Evolutionary conservation across 2,113 vertebrate genomes (phyloP).

Genomic region (Morone chrysops): DNA sequence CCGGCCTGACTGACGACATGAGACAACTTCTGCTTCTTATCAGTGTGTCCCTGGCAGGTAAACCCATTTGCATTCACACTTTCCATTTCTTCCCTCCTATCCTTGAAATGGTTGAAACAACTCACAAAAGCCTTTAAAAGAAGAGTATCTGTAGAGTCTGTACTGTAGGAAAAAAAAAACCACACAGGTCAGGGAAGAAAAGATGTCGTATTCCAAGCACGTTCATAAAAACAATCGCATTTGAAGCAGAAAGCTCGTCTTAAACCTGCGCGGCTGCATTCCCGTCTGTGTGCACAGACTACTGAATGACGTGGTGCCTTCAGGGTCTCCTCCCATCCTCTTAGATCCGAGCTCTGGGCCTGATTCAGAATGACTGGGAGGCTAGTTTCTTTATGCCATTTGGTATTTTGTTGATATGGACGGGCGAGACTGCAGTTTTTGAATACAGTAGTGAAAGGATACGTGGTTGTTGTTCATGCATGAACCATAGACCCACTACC

Average conservation of each 20-base stretch:
- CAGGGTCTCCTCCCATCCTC: constrained; percentile 37
- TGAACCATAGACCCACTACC: not conserved
- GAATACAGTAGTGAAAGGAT: not conserved
- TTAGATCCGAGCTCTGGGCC: not conserved
- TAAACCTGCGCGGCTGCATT: constrained; percentile 72
- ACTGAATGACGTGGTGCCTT: constrained; percentile 60
- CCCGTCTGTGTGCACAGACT: constrained; percentile 26
- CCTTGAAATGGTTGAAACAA: constrained; percentile 1
- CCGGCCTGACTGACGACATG: constrained; percentile 80
- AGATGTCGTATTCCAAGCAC: constrained; percentile 53
- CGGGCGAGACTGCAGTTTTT: not conserved
- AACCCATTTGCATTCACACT: constrained; percentile 34
- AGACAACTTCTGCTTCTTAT: constrained; percentile 59
- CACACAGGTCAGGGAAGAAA: not conserved
- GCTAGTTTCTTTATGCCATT: not conserved
- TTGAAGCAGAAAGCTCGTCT: constrained; percentile 28
- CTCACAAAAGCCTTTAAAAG: not conserved
- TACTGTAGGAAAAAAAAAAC: not conserved
- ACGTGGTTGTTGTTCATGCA: not conserved
- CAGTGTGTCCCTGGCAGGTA: constrained; percentile 77
- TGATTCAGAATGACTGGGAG: not conserved
- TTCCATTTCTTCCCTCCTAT: not conserved
- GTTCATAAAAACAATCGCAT: constrained; percentile 46
- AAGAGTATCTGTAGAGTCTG: constrained; percentile 10
- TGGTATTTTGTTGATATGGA: not conserved